Percentiles rank a stretch among this genome's conserved stretches.
These are phyloP conservation scores for Bothrops jararaca DNA, from an alignment of 2,113 vertebrate genomes.

Conservation along the genomic window DNA sequence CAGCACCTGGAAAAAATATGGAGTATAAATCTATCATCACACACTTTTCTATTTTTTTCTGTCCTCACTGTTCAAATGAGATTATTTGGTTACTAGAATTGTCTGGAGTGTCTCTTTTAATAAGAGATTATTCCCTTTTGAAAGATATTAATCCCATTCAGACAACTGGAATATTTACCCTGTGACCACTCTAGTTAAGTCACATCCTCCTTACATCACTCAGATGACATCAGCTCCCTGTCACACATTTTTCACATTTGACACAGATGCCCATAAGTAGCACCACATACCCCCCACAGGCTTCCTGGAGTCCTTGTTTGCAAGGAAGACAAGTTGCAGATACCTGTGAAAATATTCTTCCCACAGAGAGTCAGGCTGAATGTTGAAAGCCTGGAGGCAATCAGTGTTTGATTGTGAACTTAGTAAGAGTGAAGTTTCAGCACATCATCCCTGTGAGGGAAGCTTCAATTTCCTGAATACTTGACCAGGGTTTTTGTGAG, in stretches of 20 bases:
- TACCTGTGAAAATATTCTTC: neutral
- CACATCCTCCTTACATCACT: neutral
- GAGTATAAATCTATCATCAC: neutral
- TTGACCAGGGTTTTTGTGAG: neutral
- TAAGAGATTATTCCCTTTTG: constrained; percentile 19
- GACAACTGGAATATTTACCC: neutral
- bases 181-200: neutral
- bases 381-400: neutral
- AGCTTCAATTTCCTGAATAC: neutral
- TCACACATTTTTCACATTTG: neutral
- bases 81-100: neutral
- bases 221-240: neutral
- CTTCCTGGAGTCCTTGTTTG: neutral
- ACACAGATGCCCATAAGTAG: neutral
- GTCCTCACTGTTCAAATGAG: neutral
- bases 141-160: neutral
- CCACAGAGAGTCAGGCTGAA: neutral
- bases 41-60: neutral
- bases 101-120: constrained; percentile 32
- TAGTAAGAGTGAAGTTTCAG: neutral
- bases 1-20: neutral
- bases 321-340: neutral
- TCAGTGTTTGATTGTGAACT: neutral
- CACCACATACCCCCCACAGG: neutral
- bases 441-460: neutral